Evolutionary conservation across 2,888 invertebrate species (phyloP), one percentile per base, ranked within the genome.

Genomic region (Odontocolon sp.): DNA sequence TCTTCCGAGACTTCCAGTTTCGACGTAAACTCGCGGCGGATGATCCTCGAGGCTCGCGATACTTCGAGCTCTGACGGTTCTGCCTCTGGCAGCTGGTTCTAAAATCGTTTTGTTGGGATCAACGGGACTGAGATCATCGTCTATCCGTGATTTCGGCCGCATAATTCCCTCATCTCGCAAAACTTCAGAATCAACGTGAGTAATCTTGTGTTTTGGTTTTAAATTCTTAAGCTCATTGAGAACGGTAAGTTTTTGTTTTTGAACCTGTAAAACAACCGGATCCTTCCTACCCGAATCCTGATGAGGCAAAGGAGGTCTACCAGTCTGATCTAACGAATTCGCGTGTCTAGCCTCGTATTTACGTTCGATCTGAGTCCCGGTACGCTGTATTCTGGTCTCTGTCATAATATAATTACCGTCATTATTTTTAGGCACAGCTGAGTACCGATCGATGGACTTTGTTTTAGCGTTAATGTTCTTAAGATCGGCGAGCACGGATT

Each of bases 151-250:
- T 50, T 90, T 90, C 0, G 90, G 90, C 31, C 87, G 82, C 90
- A 90, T 90, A 4, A 90, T 90, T 57, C 90, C 90, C 75, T 90
- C 89, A 64, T 90, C 90, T 2, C 90, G 80, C 14, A 90, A 73
- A 0, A 90, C 83, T 64, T 90, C 90, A 0, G 90, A 90, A 64
- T 90, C 90, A 1, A 90, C 90, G 67, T 90, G 90, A 0, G 88
- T 88, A 8, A 90, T 90, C 74, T 86, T 88, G 38, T 89, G 85
- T 42, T 89, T 90, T 0, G 89, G 88, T 11, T 86, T 88, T 0
- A 89, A 70, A 66, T 76, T 89, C 59, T 87, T 90, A 1, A 90
- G 67, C 63, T 90, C 90, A 59, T 90, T 91, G 42, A 87, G 83
- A 73, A 87, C 87, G 5, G 85, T 89, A 79, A 88, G 83, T 78